phyloP scores from a whole-genome alignment of 2,797 vertebrate species.

The Nannoperca australis region DNA sequence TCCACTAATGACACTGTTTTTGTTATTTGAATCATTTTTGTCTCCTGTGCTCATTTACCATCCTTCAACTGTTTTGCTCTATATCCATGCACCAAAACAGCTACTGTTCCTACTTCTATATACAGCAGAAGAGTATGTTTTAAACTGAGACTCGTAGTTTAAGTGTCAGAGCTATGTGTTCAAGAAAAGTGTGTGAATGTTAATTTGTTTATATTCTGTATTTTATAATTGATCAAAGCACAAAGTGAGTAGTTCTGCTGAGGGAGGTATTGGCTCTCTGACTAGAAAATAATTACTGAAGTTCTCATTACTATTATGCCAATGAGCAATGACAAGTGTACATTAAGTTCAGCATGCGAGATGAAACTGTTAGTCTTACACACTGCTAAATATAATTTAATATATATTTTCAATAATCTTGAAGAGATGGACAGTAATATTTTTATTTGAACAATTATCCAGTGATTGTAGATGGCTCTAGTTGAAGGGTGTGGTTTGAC shows the following conservation, averaged over 20 bases:
- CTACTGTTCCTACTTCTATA: neutral
- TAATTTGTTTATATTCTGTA: neutral
- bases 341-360: neutral
- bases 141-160: neutral
- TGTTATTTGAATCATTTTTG: constrained; percentile 81
- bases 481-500: neutral
- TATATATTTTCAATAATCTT: neutral
- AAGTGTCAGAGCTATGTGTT: neutral
- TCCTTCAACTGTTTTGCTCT: constrained; percentile 15
- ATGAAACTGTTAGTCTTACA: neutral
- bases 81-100: constrained; percentile 9
- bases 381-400: neutral
- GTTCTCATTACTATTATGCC: neutral
- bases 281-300: neutral
- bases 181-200: neutral
- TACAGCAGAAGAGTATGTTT: neutral
- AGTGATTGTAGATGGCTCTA: neutral
- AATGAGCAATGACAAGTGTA: neutral
- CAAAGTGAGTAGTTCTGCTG: constrained; percentile 10
- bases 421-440: neutral
- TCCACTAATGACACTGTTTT: constrained; percentile 86
- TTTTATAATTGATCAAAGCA: constrained; percentile 26
- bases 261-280: neutral
- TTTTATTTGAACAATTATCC: neutral
- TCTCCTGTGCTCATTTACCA: constrained; percentile 53